Percentiles rank a stretch among this genome's conserved stretches.
Evolutionary conservation across 2,888 invertebrate species (phyloP).

Genomic region (Nomada ferruginata): DNA sequence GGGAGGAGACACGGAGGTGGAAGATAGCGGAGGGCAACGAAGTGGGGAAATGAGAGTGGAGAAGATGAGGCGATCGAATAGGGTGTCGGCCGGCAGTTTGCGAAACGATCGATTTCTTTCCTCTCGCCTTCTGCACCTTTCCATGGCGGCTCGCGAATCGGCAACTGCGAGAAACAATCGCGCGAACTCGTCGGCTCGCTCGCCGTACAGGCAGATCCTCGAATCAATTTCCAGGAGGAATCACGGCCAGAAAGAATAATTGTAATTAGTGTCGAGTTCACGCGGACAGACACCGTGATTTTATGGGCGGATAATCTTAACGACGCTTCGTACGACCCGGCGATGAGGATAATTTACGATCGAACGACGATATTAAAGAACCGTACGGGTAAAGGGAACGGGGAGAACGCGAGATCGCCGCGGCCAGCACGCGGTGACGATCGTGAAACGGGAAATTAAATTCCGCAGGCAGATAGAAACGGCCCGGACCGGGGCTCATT

Average conservation of each 20-base stretch:
- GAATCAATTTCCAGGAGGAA: conserved; percentile 40
- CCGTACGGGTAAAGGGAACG: conserved; percentile 34
- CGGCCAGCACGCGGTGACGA: conserved; percentile 11
- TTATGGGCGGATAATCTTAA: conserved; percentile 66
- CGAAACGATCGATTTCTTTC: conserved; percentile 4
- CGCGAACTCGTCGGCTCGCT: conserved; percentile 6
- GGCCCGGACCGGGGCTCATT: conserved; percentile 47
- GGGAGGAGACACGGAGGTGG: background rate
- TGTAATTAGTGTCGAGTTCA: conserved; percentile 46
- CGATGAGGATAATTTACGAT: conserved; percentile 62
- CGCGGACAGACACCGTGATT: conserved; percentile 51
- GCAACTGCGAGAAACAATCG: conserved; percentile 37
- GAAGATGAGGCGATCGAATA: conserved; percentile 7
- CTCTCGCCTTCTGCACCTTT: background rate
- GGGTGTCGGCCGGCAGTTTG: conserved; percentile 27
- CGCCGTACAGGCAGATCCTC: background rate
- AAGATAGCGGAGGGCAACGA: no score
- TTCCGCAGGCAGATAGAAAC: conserved; percentile 51
- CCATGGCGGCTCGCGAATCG: conserved; percentile 24
- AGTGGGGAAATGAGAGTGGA: background rate
- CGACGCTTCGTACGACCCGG: conserved; percentile 49
- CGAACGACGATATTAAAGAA: conserved; percentile 56
- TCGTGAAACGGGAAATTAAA: conserved; percentile 60
- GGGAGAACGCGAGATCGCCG: no score
- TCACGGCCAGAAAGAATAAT: conserved; percentile 46